A percentile compares a stretch with the other conserved stretches of the same genome.
Conservation (phyloP, 2,113 vertebrate genomes). For the Eretmochelys imbricata region DNA sequence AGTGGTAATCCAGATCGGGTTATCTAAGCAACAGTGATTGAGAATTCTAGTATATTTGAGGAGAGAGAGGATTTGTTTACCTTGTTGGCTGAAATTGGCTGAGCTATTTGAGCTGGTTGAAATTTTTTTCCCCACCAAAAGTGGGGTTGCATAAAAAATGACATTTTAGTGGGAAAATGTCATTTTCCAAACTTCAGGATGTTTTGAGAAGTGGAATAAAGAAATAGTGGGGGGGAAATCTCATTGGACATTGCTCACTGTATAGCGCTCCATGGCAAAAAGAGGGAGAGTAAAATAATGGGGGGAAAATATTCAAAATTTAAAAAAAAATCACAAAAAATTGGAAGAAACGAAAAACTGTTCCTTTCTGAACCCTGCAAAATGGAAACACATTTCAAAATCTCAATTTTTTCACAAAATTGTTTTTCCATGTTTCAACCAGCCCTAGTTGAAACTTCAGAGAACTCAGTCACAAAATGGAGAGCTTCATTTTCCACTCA, state of each 20-base stretch:
- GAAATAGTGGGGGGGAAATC: not conserved
- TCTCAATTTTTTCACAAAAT: not conserved
- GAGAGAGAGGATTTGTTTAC: no score
- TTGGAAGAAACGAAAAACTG: no score
- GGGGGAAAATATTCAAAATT: no score
- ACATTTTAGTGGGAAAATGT: no score
- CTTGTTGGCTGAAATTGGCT: no score
- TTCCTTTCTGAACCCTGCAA: not conserved
- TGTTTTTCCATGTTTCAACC: not conserved
- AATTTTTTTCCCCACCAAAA: no score
- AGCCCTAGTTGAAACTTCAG: not conserved
- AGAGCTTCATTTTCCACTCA: not conserved
- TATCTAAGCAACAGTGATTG: no score
- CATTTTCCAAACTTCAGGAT: not conserved
- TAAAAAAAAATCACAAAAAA: no score
- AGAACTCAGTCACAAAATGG: not conserved
- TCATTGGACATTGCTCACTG: not conserved
- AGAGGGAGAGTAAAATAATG: not conserved
- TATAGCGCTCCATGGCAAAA: fast-evolving
- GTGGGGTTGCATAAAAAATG: no score
- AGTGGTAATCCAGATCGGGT: no score
- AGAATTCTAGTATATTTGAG: no score
- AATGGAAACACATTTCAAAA: not conserved
- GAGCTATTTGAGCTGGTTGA: no score
- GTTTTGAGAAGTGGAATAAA: not conserved